Base-by-base conservation (phyloP, 2,797 vertebrate genomes). In the Scomberomorus guttatus region DNA sequence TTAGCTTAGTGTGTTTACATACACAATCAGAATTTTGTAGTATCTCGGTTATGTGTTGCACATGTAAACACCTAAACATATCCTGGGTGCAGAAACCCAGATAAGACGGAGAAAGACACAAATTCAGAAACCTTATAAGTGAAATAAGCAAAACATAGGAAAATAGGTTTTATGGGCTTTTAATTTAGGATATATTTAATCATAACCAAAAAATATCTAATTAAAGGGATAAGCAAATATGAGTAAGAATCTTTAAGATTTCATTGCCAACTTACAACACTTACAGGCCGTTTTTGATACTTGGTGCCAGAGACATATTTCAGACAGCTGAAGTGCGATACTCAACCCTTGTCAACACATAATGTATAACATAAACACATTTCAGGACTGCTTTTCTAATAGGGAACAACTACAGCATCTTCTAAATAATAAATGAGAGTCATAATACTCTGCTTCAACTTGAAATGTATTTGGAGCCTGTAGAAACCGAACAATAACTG, bases 401-500 rank as follows among this genome's bases (percentile, higher is more conserved):
- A 60, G 9, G 42, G 34, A 82, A 84, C 75, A 71, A 82, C 50
- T 32, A 12, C 64, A 10, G 10, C 17, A 13, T 77, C 77, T 69
- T 59, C 39, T 83, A 60, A 86, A 87, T 83, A 83, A 84, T 80
- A 68, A 61, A 89, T 80, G 68, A 80, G 62, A 52, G 46, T 48
- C 65, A 82, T 54, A 65, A 34, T 59, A 44, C 15, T 77, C 50
- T 60, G 54, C 65, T 69, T 71, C 56, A 74, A 63, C 61, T 61
- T 79, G 52, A 61, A 81, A 72, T 84, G 56, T 55, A 61, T 82
- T 75, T 62, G 60, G 52, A 57, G 64, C 66, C 81, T 32, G 14
- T 59, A 20, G 84, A 80, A 78, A 74, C 78, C 69, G 79, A 85
- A 85, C 80, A 84, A 79, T 76, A 86, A 73, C 70, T 68, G 80